These are phyloP conservation scores for Entomobrya multifasciata DNA, from an alignment of 2,888 invertebrate genomes.

Conservation along the genomic window DNA sequence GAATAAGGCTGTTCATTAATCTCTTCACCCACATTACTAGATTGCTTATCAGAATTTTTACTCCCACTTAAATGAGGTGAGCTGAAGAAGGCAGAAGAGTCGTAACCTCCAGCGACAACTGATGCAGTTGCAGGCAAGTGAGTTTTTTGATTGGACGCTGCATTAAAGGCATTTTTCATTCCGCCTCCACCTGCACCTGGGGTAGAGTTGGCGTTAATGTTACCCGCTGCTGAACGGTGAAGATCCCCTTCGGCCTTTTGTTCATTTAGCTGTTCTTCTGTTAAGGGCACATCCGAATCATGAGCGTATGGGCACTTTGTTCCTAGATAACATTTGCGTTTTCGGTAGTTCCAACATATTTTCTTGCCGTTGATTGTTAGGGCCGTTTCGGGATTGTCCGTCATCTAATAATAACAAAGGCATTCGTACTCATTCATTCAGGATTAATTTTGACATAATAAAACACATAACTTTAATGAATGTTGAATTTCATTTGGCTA, in stretches of 20 bases:
- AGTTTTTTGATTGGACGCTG: not conserved
- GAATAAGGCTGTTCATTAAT: slow-evolving; percentile 16
- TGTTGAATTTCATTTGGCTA: not conserved
- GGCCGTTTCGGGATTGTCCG: slow-evolving; percentile 86
- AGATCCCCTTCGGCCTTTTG: slow-evolving; percentile 54
- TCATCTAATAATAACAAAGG: slow-evolving; percentile 85
- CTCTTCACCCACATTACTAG: not conserved
- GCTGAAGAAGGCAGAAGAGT: slow-evolving; percentile 57
- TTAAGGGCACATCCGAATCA: slow-evolving; percentile 87
- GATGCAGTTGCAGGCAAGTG: slow-evolving; percentile 60
- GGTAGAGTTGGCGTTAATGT: too few species aligned
- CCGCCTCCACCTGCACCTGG: not conserved
- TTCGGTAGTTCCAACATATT: slow-evolving; percentile 96
- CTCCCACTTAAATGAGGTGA: slow-evolving; percentile 56
- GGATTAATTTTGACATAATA: not conserved
- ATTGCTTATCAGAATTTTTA: not conserved
- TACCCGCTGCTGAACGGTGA: slow-evolving; percentile 37
- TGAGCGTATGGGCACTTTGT: slow-evolving; percentile 96
- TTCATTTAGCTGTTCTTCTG: slow-evolving; percentile 56
- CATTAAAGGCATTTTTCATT: not conserved
- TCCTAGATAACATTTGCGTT: slow-evolving; percentile 94
- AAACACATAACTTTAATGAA: not conserved
- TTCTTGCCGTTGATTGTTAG: slow-evolving; percentile 92
- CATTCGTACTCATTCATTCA: too few species aligned
- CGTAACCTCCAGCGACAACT: slow-evolving; percentile 54